Evolutionary conservation across 2,113 vertebrate species (phyloP), one percentile per base, ranked within the genome.

Genomic region (Phylloscopus trochiloides): DNA sequence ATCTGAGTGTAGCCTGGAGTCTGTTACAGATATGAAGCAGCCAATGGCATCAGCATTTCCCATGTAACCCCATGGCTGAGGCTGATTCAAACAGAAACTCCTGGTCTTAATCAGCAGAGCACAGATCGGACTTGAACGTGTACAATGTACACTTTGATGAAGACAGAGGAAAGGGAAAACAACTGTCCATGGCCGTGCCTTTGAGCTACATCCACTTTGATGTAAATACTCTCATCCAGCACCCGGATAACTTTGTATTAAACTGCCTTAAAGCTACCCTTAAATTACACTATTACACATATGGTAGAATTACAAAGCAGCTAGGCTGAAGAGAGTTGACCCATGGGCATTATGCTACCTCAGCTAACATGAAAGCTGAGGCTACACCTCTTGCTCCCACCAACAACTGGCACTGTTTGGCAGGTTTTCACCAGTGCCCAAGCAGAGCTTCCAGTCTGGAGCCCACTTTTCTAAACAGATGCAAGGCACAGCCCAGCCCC

Each of bases 141-240:
- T 20, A 29, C 72, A 38, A 29, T 22, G 34, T 24, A 42, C 16
- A 58, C 77, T 85, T 48, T 38, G 57, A 82, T 93, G 50, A 43
- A 45, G 14, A 31, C 43, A 65, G 63, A 80, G 19, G 12, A 79
- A 87, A 85, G 40, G 12, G 40, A 72, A 90, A 21, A 34, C 48
- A 90, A 20, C 17, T 3, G 2, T 78, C 48, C 28, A 36, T 1
- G 16, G 28, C 5, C 67, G 74, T 88, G 77, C 66, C 84, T 91
- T 87, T 55, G 10, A 90, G 71, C 74, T 24, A 52, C 52, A 57
- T 75, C 25, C 50, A 61, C 74, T 89, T 77, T 75, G 80, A 95
- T 15, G 6, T 47, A 71, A 86, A 92, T 59, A 63, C 22, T 51
- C 52, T 86, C 78, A 88, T 26, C 24, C 75, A 91, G 47, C 9